phyloP scores from a whole-genome alignment of 2,888 invertebrate species.

The Thysanoteuthis rhombus region DNA sequence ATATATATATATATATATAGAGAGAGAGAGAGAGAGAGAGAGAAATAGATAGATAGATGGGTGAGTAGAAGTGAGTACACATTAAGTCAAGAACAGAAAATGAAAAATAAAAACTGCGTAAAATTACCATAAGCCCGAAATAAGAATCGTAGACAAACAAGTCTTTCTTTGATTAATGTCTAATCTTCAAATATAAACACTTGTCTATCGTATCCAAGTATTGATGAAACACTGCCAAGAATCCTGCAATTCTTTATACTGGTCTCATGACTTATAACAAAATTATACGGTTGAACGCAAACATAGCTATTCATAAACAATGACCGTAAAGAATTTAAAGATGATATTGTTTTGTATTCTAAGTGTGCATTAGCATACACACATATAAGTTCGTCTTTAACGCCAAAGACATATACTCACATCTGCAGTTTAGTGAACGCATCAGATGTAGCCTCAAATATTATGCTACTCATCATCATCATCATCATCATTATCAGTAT shows the following conservation, averaged over 20 bases:
- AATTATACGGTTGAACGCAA: background rate
- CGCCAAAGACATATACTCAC: background rate
- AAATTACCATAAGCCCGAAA: slow-evolving; percentile 12
- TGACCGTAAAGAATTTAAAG: background rate
- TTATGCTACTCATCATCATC: too few species aligned
- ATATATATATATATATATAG: background rate
- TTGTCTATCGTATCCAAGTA: background rate
- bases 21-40: background rate
- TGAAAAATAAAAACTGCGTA: background rate
- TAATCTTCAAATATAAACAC: background rate
- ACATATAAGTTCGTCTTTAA: background rate
- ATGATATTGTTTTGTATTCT: background rate
- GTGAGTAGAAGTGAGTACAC: background rate
- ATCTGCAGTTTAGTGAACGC: too few species aligned
- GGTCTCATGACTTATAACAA: background rate
- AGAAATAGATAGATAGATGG: background rate
- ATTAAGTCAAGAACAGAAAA: background rate
- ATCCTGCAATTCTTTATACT: background rate
- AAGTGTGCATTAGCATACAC: background rate
- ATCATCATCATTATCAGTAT: too few species aligned
- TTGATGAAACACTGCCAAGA: background rate
- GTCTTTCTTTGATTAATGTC: background rate
- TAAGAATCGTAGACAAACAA: background rate
- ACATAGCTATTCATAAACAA: background rate
- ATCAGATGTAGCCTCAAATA: too few species aligned